Evolutionary conservation across 2,888 invertebrate species (phyloP).

Genomic region (Acleris laterana): DNA sequence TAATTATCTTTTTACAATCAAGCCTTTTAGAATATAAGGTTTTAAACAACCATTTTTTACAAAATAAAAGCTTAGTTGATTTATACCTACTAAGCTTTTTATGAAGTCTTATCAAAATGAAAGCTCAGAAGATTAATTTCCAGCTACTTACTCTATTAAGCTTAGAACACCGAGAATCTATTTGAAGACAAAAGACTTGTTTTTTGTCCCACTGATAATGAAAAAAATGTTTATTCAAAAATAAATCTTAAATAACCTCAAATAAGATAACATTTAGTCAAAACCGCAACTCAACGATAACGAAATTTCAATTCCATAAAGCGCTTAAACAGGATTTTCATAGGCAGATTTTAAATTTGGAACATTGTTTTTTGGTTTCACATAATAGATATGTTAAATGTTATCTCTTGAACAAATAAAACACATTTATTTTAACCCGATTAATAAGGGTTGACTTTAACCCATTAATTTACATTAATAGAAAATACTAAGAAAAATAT

Average conservation of each 20-base stretch:
- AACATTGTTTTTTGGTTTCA: no score
- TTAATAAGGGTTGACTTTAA: no score
- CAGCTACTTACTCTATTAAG: constrained; percentile 5
- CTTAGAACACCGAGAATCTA: not conserved
- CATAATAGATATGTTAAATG: no score
- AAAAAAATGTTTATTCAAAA: not conserved
- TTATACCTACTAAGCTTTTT: no score
- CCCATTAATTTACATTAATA: no score
- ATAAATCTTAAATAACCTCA: not conserved
- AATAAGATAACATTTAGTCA: constrained; percentile 1
- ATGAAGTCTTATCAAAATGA: constrained; percentile 7
- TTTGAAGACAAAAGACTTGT: not conserved
- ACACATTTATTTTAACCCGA: no score
- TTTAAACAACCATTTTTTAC: not conserved
- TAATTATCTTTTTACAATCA: no score
- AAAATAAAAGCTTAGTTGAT: not conserved
- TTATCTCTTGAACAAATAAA: no score
- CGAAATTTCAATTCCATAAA: no score
- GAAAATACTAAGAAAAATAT: no score
- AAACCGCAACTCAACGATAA: not conserved
- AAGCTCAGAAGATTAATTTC: constrained; percentile 5
- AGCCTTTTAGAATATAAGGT: not conserved
- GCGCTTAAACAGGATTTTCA: no score
- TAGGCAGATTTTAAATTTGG: no score
- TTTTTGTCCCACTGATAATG: not conserved